These are phyloP conservation scores for Echinops telfairi DNA, from an alignment of 2,113 vertebrate species.

Conservation along the genomic window DNA sequence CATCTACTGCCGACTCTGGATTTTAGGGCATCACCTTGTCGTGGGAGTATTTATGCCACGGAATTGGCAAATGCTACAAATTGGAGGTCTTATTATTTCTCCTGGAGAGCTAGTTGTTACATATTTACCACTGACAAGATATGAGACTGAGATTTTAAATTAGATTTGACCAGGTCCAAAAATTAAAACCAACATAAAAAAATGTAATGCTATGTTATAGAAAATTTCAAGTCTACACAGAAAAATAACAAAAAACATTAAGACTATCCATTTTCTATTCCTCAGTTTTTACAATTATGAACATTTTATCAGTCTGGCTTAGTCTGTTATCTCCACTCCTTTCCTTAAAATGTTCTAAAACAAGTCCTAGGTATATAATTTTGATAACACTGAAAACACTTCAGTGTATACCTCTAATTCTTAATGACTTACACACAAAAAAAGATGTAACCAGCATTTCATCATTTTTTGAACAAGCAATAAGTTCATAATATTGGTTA, in stretches of 20 bases:
- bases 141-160: not conserved
- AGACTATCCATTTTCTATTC: not conserved
- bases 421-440: not conserved
- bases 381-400: slow-evolving; percentile 35
- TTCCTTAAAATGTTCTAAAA: slow-evolving; percentile 44
- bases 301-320: slow-evolving; percentile 1
- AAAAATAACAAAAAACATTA: slow-evolving; percentile 38
- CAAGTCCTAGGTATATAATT: not conserved
- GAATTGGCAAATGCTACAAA: not conserved
- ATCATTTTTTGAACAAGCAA: slow-evolving; percentile 37
- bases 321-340: not conserved
- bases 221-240: slow-evolving; percentile 26
- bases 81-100: not conserved
- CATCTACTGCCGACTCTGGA: not conserved
- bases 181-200: not conserved
- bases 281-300: not conserved
- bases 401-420: not conserved
- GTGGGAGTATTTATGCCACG: not conserved
- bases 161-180: not conserved
- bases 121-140: not conserved
- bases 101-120: not conserved
- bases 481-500: slow-evolving; percentile 19
- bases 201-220: not conserved
- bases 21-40: not conserved
- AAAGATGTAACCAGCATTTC: slow-evolving; percentile 18